phyloP scores from a whole-genome alignment of 2,888 invertebrate species.

The Hyposoter didymator region DNA sequence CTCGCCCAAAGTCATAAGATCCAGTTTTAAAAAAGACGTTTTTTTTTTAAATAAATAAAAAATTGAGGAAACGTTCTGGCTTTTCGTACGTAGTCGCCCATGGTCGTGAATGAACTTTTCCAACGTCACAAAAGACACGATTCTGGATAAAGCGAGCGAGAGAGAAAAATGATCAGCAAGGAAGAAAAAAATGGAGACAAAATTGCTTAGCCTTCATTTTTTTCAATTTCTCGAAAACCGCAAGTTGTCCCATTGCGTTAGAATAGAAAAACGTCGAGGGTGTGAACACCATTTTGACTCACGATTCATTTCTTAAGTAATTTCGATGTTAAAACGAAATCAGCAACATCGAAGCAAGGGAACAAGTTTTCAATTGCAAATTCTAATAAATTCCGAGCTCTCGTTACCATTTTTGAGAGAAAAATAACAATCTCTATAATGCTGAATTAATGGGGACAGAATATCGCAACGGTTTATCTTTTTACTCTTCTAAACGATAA shows the following conservation, averaged over 20 bases:
- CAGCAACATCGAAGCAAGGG: neutral
- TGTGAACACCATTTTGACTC: neutral
- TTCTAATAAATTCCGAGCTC: neutral
- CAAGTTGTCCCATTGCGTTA: neutral
- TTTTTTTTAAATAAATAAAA: neutral
- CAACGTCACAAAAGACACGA: constrained; percentile 39
- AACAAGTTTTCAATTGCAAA: neutral
- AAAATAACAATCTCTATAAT: neutral
- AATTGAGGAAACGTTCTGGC: constrained; percentile 33
- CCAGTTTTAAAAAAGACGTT: constrained; percentile 49
- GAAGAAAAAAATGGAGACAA: neutral
- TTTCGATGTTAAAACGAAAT: neutral
- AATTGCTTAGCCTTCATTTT: constrained; percentile 2
- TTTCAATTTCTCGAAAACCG: neutral
- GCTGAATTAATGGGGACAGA: neutral
- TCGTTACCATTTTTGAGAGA: neutral
- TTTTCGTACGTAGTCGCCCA: constrained; percentile 31
- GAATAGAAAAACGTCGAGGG: neutral
- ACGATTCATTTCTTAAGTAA: neutral
- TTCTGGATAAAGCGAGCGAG: neutral
- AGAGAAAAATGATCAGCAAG: neutral
- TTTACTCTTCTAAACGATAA: constrained; percentile 8
- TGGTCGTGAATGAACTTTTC: constrained; percentile 28
- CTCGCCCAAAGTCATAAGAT: constrained; percentile 74
- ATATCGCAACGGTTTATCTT: neutral